These are phyloP conservation scores for Protobothrops flavoviridis DNA, from an alignment of 2,113 vertebrate species.

Conservation along the genomic window DNA sequence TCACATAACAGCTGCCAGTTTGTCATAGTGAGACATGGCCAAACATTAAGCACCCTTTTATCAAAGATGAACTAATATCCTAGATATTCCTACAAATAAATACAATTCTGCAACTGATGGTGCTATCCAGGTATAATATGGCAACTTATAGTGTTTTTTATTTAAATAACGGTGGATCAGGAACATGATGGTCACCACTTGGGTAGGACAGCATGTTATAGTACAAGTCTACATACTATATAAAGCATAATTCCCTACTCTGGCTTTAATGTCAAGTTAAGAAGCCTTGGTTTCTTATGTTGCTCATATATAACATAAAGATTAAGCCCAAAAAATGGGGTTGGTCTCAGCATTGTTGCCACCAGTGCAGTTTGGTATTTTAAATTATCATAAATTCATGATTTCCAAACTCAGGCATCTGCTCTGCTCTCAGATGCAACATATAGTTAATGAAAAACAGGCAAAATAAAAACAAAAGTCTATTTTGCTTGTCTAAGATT, in stretches of 20 bases:
- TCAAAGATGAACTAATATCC: background rate
- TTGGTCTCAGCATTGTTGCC: background rate
- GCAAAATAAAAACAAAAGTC: background rate
- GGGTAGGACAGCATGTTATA: background rate
- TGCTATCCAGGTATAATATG: background rate
- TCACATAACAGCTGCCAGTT: background rate
- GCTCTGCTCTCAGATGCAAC: background rate
- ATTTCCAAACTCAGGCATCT: background rate
- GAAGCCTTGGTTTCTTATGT: background rate
- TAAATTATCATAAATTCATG: background rate
- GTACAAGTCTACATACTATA: background rate
- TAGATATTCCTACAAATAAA: background rate
- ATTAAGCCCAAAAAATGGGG: background rate
- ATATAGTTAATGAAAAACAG: background rate
- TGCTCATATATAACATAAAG: background rate
- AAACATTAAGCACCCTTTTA: background rate
- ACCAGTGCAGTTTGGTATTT: background rate
- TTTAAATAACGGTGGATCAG: background rate
- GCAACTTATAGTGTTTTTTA: background rate
- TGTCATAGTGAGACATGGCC: background rate
- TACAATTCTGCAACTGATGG: background rate
- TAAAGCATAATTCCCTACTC: background rate
- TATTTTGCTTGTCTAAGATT: background rate
- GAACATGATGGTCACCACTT: background rate
- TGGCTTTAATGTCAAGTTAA: background rate